Evolutionary conservation across 2,888 invertebrate species (phyloP).

Genomic region (Entomobrya multifasciata): DNA sequence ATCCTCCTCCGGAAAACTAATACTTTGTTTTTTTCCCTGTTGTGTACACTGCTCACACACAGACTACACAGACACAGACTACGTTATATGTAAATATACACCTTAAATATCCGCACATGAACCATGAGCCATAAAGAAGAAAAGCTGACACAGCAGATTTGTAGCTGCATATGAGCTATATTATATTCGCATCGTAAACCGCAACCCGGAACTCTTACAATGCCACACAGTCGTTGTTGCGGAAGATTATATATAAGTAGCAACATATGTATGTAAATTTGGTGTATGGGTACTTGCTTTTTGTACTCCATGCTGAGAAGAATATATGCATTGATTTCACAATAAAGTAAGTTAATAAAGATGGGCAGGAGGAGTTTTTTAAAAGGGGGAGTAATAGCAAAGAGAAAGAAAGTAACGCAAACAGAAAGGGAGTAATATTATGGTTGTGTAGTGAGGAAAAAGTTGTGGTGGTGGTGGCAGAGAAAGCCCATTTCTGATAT

Average conservation of each 20-base stretch:
- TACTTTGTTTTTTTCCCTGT: conserved; percentile 30
- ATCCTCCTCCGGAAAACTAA: conserved; percentile 20
- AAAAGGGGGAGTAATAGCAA: conserved; percentile 11
- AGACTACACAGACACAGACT: not conserved
- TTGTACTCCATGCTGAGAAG: not conserved
- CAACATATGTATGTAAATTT: conserved; percentile 3
- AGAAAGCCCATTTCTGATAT: not conserved
- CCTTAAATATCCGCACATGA: not conserved
- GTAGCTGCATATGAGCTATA: conserved; percentile 13
- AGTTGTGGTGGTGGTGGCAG: conserved; percentile 28
- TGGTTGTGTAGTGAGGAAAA: conserved; percentile 23
- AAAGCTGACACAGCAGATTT: conserved; percentile 30
- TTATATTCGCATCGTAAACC: conserved; percentile 58
- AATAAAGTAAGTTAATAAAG: conserved; percentile 56
- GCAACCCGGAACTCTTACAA: conserved; percentile 51
- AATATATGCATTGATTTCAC: conserved; percentile 53
- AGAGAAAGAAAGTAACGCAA: conserved; percentile 5
- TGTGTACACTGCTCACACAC: not conserved
- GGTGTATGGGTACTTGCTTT: conserved; percentile 31
- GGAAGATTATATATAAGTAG: conserved; percentile 20
- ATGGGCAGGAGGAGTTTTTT: conserved; percentile 47
- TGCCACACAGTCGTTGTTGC: conserved; percentile 47
- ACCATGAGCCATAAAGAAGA: no score
- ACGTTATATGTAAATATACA: not conserved
- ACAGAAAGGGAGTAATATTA: not conserved